These are phyloP conservation scores for Cephalopterus ornatus DNA, from an alignment of 2,113 vertebrate genomes.

Conservation along the genomic window DNA sequence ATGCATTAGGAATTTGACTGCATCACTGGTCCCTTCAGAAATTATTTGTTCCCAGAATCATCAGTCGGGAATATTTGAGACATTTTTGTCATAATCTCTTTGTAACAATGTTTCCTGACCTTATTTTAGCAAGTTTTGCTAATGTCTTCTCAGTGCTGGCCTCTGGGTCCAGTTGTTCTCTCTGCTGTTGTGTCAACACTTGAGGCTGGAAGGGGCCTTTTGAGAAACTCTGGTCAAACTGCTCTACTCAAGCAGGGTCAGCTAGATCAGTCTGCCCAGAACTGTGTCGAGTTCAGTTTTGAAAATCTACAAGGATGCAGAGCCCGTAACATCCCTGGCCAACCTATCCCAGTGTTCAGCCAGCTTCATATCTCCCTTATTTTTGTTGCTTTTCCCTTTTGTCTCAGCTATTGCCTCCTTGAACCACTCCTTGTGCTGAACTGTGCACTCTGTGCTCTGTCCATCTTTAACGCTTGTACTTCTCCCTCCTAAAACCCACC, in stretches of 20 bases:
- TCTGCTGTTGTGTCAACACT: neutral
- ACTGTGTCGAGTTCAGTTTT: neutral
- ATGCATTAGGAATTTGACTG: neutral
- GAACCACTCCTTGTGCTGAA: neutral
- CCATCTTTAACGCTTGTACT: neutral
- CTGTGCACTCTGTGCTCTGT: neutral
- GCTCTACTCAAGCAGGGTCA: neutral
- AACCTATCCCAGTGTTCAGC: neutral
- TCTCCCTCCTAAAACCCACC: neutral
- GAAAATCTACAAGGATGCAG: neutral
- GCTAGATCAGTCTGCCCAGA: neutral
- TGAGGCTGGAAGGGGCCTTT: neutral
- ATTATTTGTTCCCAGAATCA: neutral
- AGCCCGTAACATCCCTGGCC: neutral
- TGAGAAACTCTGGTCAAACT: neutral
- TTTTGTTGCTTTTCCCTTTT: neutral
- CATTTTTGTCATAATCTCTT: neutral
- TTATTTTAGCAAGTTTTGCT: neutral
- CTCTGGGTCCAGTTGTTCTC: neutral
- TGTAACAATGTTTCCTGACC: neutral
- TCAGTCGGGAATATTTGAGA: neutral
- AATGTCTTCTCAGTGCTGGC: neutral
- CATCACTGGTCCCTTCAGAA: neutral
- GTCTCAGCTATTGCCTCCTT: neutral
- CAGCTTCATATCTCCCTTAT: neutral